Evolutionary conservation across 2,888 invertebrate genomes (phyloP), one percentile per base, ranked within the genome.

Genomic region (Tuta absoluta): DNA sequence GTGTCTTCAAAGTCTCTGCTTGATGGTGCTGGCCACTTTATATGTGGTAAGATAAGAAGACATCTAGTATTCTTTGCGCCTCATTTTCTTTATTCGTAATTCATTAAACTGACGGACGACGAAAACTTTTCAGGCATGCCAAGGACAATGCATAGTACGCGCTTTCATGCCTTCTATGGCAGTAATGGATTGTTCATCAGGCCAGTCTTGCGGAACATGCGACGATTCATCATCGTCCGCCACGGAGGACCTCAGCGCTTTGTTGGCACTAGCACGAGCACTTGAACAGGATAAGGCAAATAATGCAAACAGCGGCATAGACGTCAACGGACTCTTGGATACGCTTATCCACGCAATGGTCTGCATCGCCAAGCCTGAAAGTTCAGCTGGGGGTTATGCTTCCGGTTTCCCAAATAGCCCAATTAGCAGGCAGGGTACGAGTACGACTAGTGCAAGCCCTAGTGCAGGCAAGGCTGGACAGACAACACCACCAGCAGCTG

Each of bases 301-400:
- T 3, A 23, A 51, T 28, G 58, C 62, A 28, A 69, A 48, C 66
- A 66, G 53, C 23, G 53, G 66, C 0, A 65, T 70, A 37, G 73
- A 77, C 28, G 72, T 57, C 2, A 86, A 87, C 66, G 84, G 83
- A 63, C 76, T 89, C 17, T 84, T 89, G 10, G 74, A 82, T 69
- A 87, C 84, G 66, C 72, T 89, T 38, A 79, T 88, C 12, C 86
- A 87, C 63, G 89, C 87, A 10, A 69, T 89, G 23, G 79, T 89
- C 21, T 80, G 77, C 33, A 82, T 81, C 2, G 78, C 84, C 12
- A 80, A 84, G 0, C 79, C 81, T 56, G 76, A 74, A 64, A 38
- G 17, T 65, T 48, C 19, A 24, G 62, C 48, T 53, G 37, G 63
- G 28, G 33, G 59, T 23, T 45, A 49, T 17, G n/a, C 37, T 17